A percentile compares a stretch with the other conserved stretches of the same genome.
phyloP scores from a whole-genome alignment of 2,888 invertebrate species.

The Brachynemurus nebulosus region DNA sequence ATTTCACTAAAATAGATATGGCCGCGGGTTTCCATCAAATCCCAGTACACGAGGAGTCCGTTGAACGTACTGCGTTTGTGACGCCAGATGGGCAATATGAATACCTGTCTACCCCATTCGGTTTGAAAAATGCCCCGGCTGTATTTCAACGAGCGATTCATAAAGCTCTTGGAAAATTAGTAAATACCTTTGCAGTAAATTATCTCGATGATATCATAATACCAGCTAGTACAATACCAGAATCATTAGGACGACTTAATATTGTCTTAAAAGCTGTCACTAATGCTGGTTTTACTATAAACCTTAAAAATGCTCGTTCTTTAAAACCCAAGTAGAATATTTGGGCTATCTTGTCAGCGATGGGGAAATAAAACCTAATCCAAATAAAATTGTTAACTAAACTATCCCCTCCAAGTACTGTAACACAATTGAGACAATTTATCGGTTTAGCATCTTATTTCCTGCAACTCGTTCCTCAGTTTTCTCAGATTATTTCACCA shows the following conservation, averaged over 20 bases:
- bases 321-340: slow-evolving; percentile 22
- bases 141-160: slow-evolving; percentile 18
- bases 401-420: not conserved
- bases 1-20: slow-evolving; percentile 15
- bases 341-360: slow-evolving; percentile 21
- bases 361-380: slow-evolving; percentile 21
- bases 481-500: slow-evolving; percentile 12
- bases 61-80: slow-evolving; percentile 3
- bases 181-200: slow-evolving; percentile 10
- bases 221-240: slow-evolving; percentile 9
- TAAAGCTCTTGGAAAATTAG: slow-evolving; percentile 16
- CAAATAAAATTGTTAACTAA: slow-evolving; percentile 17
- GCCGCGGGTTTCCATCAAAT: slow-evolving; percentile 9
- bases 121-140: slow-evolving; percentile 18
- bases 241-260: slow-evolving; percentile 14
- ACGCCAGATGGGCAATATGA: slow-evolving; percentile 13
- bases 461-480: slow-evolving; percentile 14
- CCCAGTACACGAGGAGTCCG: slow-evolving; percentile 1
- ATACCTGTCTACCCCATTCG: slow-evolving; percentile 18
- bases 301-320: slow-evolving; percentile 20
- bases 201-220: slow-evolving; percentile 18
- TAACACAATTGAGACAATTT: slow-evolving; percentile 8
- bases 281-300: slow-evolving; percentile 16
- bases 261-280: slow-evolving; percentile 12
- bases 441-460: slow-evolving; percentile 19